Evolutionary conservation across 1,140 invertebrate genomes (phyloP), one percentile per base, ranked within the genome.

Genomic region (Piezodorus guildinii): DNA sequence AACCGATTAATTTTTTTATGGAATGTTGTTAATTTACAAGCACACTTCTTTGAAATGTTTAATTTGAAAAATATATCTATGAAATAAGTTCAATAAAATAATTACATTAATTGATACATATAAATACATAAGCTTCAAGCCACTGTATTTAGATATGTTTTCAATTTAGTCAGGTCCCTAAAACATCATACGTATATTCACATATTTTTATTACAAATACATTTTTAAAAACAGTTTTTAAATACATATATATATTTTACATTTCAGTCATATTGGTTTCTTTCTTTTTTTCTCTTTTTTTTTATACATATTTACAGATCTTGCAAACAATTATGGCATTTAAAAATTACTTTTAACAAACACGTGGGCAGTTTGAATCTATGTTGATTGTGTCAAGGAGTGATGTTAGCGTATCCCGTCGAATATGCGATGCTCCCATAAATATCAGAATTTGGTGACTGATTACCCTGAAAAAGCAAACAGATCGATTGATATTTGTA

Each of bases 361-460:
- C 17, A 56, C 17, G 19, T 56, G 23, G 52, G 23, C 17, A 23
- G 52, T 56, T 56, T 23, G 14, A 56, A 25, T 56, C 52, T 3
- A 56, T 25, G 19, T 15, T 56, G 52, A 56, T 19, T 25, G 6
- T 25, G 52, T 70, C 64, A 70, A 21, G 71, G 70, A 52, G 70
- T 71, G 14, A 72, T 72, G 60, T 72, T 70, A 62, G 76, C 77
- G 71, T 75, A 78, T 34, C 76, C 76, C 19, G 75, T 78, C 23
- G 77, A 76, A 68, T 79, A 79, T 10, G 76, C 76, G 17, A 78
- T 74, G 66, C 77, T 78, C 25, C 79, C 79, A 68, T 80, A 79
- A 63, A 78, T 73, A 56, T 80, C 78, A 23, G 76, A 75, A 49
- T 70, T 70, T 12, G 77, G 77, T 9, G 76, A 77, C 61, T 75